phyloP scores from a whole-genome alignment of 2,888 invertebrate species.

The Xylota sylvarum region DNA sequence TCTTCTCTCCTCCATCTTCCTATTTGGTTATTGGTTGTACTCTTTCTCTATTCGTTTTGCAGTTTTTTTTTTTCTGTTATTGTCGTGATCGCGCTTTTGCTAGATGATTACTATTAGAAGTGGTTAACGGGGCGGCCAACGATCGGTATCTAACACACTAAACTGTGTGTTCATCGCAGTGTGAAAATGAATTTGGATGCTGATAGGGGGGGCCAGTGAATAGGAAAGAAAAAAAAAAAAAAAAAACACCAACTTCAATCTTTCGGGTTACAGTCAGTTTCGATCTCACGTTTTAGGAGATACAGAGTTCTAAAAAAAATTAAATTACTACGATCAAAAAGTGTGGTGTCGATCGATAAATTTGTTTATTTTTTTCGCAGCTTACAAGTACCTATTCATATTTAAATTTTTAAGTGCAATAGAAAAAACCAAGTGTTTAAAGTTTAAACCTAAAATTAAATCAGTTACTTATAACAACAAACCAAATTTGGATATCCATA shows the following conservation, averaged over 20 bases:
- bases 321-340: neutral
- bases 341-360: slow-evolving; percentile 12
- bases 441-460: neutral
- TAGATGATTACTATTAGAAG: slow-evolving; percentile 61
- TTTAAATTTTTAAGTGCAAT: slow-evolving; percentile 30
- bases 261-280: slow-evolving; percentile 38
- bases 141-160: slow-evolving; percentile 75
- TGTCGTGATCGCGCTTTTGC: slow-evolving; percentile 58
- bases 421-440: slow-evolving; percentile 23
- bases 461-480: slow-evolving; percentile 34
- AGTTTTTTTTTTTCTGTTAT: slow-evolving; percentile 46
- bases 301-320: slow-evolving; percentile 3
- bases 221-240: slow-evolving; percentile 14
- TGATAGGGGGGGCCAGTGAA: slow-evolving; percentile 46
- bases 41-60: slow-evolving; percentile 1
- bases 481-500: slow-evolving; percentile 31
- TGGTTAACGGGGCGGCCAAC: slow-evolving; percentile 66
- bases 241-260: slow-evolving; percentile 7
- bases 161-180: slow-evolving; percentile 70
- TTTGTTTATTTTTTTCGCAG: neutral
- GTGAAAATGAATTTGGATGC: slow-evolving; percentile 75
- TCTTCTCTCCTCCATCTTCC: neutral
- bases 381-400: slow-evolving; percentile 4
- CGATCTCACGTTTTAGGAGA: slow-evolving; percentile 12
- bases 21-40: slow-evolving; percentile 10